Conservation (phyloP, 2,797 vertebrate genomes). For the Thamnophis elegans region DNA sequence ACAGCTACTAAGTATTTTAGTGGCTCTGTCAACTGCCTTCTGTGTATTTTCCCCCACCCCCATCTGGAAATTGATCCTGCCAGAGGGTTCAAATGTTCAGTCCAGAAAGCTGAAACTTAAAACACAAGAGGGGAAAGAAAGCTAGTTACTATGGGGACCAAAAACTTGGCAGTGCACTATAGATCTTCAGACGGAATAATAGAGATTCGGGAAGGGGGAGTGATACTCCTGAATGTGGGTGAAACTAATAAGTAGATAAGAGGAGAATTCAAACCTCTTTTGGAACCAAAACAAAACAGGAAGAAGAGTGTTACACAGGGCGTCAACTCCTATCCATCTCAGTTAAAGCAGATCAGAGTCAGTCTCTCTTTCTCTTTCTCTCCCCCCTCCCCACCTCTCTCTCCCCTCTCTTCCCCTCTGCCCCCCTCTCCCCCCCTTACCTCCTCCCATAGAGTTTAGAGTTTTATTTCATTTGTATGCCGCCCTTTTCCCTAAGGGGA, state of each 20-base stretch:
- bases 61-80: background rate
- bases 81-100: background rate
- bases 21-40: background rate
- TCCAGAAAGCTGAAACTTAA: background rate
- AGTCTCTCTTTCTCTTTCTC: background rate
- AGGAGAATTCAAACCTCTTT: background rate
- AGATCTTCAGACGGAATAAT: background rate
- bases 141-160: background rate
- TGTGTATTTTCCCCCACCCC: background rate
- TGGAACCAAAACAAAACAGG: background rate
- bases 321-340: background rate
- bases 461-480: too few species aligned
- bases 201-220: background rate
- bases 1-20: background rate
- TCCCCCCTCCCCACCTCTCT: background rate
- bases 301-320: background rate
- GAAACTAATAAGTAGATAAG: background rate
- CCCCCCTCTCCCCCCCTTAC: background rate
- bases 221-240: background rate
- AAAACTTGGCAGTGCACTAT: background rate
- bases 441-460: background rate
- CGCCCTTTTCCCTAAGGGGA: too few species aligned
- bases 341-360: background rate
- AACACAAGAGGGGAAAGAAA: background rate
- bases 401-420: background rate